These are phyloP conservation scores for Vulpes lagopus DNA, from an alignment of 2,113 vertebrate species.

Conservation along the genomic window DNA sequence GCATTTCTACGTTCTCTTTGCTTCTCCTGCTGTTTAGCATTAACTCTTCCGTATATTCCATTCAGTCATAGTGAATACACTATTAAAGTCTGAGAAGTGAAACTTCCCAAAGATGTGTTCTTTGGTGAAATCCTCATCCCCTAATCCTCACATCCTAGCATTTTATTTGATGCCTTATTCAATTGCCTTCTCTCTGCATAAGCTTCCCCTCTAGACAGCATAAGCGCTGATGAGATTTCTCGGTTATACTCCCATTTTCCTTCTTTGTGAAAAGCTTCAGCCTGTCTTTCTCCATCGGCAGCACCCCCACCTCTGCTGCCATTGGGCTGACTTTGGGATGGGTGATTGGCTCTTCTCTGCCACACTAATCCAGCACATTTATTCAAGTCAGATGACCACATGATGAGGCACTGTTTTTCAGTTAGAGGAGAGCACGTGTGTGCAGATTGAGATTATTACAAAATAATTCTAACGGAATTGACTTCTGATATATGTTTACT, in stretches of 20 bases:
- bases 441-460: conserved; percentile 79
- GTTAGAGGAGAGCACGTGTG: conserved; percentile 49
- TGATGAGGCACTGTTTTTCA: conserved; percentile 45
- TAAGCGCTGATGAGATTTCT: conserved; percentile 82
- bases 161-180: conserved; percentile 78
- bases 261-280: conserved; percentile 79
- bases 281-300: conserved; percentile 38
- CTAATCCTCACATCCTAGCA: conserved; percentile 82
- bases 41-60: conserved; percentile 34
- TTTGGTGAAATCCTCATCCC: conserved; percentile 78
- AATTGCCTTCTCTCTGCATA: conserved; percentile 80
- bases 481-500: conserved; percentile 58
- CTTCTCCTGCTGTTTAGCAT: conserved; percentile 3
- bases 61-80: background rate
- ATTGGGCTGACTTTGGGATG: conserved; percentile 45
- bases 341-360: conserved; percentile 77
- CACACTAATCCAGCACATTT: conserved; percentile 73
- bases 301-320: background rate
- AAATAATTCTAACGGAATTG: conserved; percentile 75
- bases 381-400: conserved; percentile 52
- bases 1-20: background rate
- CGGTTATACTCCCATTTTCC: conserved; percentile 69
- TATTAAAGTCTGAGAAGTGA: conserved; percentile 71
- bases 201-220: conserved; percentile 75
- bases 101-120: conserved; percentile 74